Evolutionary conservation across 2,888 invertebrate genomes (phyloP).

Genomic region (Hypsopygia costalis): DNA sequence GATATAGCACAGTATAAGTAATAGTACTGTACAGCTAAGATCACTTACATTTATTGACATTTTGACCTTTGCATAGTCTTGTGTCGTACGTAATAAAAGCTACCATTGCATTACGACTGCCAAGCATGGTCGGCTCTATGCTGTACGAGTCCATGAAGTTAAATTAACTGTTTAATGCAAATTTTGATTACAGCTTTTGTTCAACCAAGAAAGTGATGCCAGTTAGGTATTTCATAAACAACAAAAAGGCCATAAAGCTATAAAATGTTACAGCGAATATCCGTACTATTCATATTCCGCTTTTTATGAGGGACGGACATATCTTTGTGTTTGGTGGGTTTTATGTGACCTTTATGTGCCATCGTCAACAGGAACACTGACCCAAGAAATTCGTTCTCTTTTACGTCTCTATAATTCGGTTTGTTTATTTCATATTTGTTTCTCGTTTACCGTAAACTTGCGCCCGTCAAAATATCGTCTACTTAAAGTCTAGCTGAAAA

Average conservation of each 20-base stretch:
- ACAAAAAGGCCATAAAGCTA: constrained; percentile 48
- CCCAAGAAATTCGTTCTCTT: constrained; percentile 42
- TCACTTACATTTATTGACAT: too few species aligned
- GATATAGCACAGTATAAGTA: too few species aligned
- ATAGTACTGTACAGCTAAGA: too few species aligned
- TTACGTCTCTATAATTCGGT: constrained; percentile 47
- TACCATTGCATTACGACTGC: too few species aligned
- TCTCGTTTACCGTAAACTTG: constrained; percentile 8
- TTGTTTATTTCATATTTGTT: constrained; percentile 29
- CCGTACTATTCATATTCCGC: constrained; percentile 61
- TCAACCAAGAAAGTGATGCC: neutral
- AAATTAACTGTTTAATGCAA: too few species aligned
- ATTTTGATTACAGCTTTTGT: too few species aligned
- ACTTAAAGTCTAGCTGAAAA: neutral
- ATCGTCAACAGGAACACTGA: constrained; percentile 40
- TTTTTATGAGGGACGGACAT: constrained; percentile 65
- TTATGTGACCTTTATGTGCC: constrained; percentile 62
- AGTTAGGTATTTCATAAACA: constrained; percentile 48
- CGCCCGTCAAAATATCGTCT: neutral
- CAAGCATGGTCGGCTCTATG: too few species aligned
- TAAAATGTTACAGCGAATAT: constrained; percentile 64
- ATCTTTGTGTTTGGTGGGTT: constrained; percentile 61
- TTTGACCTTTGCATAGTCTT: too few species aligned
- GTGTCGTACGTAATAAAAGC: too few species aligned
- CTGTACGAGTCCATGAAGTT: too few species aligned